Base-by-base conservation (phyloP, 2,888 invertebrate genomes). In the Neoaliturus tenellus region DNA sequence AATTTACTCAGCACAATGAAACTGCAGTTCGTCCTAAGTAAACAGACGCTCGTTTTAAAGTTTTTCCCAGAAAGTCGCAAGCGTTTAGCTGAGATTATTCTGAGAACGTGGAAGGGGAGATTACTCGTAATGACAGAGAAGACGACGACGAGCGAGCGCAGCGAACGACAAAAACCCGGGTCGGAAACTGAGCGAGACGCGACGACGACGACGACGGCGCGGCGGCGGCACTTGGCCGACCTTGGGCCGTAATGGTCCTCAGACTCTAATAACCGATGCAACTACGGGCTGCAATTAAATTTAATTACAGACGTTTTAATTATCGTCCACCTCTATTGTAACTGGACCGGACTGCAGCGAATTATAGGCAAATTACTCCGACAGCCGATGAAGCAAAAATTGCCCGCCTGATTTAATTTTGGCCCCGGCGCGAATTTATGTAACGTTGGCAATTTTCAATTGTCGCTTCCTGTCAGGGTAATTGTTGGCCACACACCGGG, bases 301-400 rank as follows among this genome's bases (percentile, higher is more conserved):
- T 78, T 78, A 78, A 78, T 78, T 51, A 33, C 78, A 20, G 55
- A 28, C 28, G 48, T 48, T 78, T 78, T 78, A 78, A 78, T 78
- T 78, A 78, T 33, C 75, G 31, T 23, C 44, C 55, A 12, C 41
- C 44, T 75, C 75, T 20, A 10, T 55, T 33, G 78, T 51, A 78
- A 75, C 73, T 75, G 44, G 73, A 75, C 73, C 44, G 44, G 44
- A n/a, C 28, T 10, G 75, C 48, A 25, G 41, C 17, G 41, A 62
- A 31, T 62, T 62, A 62, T 62, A 62, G 31, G 62, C 62, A 62
- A 28, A 62, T 62, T 62, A 62, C 62, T 62, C 17, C 62, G 28
- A 62, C 78, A 55, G 73, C 12, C 78, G 55, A 75, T 75, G 75
- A 75, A 44, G 73, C 73, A 75, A 75, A 75, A 75, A 75, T 75